These are phyloP conservation scores for Ecdyonurus torrentis DNA, from an alignment of 2,888 invertebrate genomes.

Conservation along the genomic window DNA sequence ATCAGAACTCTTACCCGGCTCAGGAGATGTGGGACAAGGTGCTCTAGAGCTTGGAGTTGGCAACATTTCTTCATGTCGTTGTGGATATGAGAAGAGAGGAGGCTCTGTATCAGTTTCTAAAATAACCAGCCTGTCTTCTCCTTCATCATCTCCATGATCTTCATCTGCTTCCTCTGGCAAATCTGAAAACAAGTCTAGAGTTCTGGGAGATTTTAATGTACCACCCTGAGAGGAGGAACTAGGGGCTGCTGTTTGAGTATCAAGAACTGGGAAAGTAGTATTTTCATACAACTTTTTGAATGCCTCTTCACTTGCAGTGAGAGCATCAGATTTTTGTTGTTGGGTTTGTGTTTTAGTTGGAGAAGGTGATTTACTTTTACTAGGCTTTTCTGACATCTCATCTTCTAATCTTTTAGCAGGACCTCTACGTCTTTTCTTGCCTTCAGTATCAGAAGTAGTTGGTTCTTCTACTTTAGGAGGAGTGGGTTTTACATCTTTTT, in stretches of 20 bases:
- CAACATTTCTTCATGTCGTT: constrained; percentile 31
- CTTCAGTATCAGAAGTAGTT: constrained; percentile 13
- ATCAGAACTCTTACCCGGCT: background rate
- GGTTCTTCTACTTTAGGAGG: constrained; percentile 16
- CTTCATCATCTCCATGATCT: constrained; percentile 20
- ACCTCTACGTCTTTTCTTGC: constrained; percentile 20
- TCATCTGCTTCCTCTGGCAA: constrained; percentile 24
- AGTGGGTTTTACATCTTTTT: constrained; percentile 16
- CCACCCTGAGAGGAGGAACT: background rate
- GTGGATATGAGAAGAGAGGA: constrained; percentile 36
- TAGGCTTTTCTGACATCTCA: constrained; percentile 11
- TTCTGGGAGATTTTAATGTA: background rate
- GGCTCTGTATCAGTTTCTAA: constrained; percentile 41
- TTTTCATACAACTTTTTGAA: constrained; percentile 34
- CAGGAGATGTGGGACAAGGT: constrained; percentile 2
- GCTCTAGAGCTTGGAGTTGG: constrained; percentile 23
- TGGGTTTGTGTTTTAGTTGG: constrained; percentile 8
- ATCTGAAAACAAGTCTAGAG: constrained; percentile 22
- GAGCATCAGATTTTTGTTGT: constrained; percentile 14
- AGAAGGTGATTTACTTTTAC: constrained; percentile 5
- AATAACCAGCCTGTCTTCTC: constrained; percentile 34
- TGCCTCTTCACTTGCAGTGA: constrained; percentile 26
- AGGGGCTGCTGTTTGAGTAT: background rate
- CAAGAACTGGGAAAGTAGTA: constrained; percentile 31
- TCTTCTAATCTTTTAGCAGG: constrained; percentile 18